Percentiles rank a stretch among this genome's conserved stretches.
Evolutionary conservation across 2,888 invertebrate genomes (phyloP).

Genomic region (Drosophila mimetica): DNA sequence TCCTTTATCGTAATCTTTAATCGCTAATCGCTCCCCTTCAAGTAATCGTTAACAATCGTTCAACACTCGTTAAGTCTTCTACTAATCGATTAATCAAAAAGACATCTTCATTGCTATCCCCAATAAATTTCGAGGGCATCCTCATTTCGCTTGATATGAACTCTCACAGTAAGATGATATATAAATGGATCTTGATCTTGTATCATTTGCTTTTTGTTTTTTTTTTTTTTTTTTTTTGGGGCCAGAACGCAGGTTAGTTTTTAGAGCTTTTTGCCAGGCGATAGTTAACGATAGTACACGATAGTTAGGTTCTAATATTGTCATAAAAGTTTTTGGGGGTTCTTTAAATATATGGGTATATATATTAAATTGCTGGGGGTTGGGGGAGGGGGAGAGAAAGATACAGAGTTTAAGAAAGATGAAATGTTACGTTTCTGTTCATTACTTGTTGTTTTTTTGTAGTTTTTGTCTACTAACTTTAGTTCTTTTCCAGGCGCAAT

Average conservation of each 20-base stretch:
- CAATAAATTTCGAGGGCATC: slow-evolving; percentile 22
- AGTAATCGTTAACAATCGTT: slow-evolving; percentile 29
- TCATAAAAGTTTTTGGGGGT: slow-evolving; percentile 71
- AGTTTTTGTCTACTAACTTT: slow-evolving; percentile 30
- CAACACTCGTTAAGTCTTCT: slow-evolving; percentile 47
- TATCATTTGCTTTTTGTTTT: slow-evolving; percentile 2
- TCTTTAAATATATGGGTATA: slow-evolving; percentile 21
- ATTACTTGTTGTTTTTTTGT: slow-evolving; percentile 1
- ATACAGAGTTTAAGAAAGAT: slow-evolving; percentile 19
- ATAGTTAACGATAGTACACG: slow-evolving; percentile 51
- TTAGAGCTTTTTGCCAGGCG: slow-evolving; percentile 42
- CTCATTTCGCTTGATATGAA: slow-evolving; percentile 69
- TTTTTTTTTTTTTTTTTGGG: slow-evolving; percentile 13
- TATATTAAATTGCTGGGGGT: slow-evolving; percentile 19
- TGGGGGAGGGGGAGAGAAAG: slow-evolving; percentile 11
- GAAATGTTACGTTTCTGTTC: slow-evolving; percentile 36
- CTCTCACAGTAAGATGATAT: slow-evolving; percentile 67
- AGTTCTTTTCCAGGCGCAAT: slow-evolving; percentile 42
- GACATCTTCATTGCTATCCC: slow-evolving; percentile 23
- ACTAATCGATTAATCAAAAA: slow-evolving; percentile 68
- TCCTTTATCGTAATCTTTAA: slow-evolving; percentile 16
- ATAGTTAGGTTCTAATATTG: slow-evolving; percentile 74
- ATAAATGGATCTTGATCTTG: slow-evolving; percentile 34
- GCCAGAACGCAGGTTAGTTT: slow-evolving; percentile 36
- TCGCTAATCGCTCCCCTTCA: slow-evolving; percentile 29